Conservation (phyloP, 2,113 vertebrate genomes). For the Mustela nigripes region DNA sequence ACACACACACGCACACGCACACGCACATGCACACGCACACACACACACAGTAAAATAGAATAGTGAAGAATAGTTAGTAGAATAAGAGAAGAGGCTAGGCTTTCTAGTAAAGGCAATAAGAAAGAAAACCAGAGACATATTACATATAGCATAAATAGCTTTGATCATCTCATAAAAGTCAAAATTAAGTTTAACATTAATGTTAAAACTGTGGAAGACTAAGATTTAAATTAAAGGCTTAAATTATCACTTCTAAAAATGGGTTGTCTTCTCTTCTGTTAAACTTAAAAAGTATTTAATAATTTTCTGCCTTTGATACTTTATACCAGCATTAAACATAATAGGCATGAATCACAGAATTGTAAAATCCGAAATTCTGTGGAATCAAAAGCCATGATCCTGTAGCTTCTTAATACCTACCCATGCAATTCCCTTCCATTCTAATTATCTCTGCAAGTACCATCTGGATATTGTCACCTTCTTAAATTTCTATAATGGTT, state of each 20-base stretch:
- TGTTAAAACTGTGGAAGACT: not conserved
- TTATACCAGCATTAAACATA: not conserved
- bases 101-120: not conserved
- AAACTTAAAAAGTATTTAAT: slow-evolving; percentile 36
- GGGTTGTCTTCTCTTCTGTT: slow-evolving; percentile 10
- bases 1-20: not conserved
- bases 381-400: not conserved
- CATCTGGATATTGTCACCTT: not conserved
- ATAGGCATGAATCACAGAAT: not conserved
- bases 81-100: slow-evolving; percentile 27
- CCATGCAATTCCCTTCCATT: not conserved
- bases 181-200: slow-evolving; percentile 8
- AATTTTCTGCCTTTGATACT: not conserved
- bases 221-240: slow-evolving; percentile 32
- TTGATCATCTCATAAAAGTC: not conserved
- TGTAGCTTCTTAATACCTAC: not conserved
- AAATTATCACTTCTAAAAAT: slow-evolving; percentile 27
- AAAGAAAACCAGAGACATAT: not conserved
- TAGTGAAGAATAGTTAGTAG: not conserved
- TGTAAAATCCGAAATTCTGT: not conserved
- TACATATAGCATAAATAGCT: not conserved
- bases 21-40: not conserved
- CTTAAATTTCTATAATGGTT: not conserved
- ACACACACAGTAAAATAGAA: not conserved
- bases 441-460: not conserved